Evolutionary conservation across 2,888 invertebrate species (phyloP).

Genomic region (Hypselothyrea guttata): DNA sequence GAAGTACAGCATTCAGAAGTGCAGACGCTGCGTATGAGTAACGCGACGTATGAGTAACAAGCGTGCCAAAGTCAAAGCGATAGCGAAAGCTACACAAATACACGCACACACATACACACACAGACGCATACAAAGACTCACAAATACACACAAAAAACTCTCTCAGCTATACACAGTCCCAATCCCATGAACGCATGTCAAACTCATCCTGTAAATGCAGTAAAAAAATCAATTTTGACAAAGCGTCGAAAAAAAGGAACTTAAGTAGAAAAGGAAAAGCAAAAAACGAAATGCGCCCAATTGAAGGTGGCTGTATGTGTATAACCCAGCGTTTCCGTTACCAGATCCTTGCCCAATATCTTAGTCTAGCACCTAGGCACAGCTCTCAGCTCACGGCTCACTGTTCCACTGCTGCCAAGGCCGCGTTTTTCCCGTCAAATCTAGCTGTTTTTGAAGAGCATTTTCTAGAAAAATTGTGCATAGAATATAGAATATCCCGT

Average conservation of each 20-base stretch:
- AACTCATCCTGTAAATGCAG: conserved; percentile 52
- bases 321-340: conserved; percentile 29
- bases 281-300: conserved; percentile 8
- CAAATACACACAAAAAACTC: neutral
- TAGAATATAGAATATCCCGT: too few species aligned
- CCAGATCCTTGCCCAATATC: neutral
- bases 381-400: too few species aligned
- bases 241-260: conserved; percentile 51
- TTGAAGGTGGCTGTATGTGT: neutral
- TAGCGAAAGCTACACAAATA: conserved; percentile 36
- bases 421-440: too few species aligned
- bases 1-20: conserved; percentile 42
- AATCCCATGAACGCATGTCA: conserved; percentile 42
- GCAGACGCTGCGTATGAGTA: conserved; percentile 70
- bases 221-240: conserved; percentile 69
- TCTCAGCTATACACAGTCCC: neutral
- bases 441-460: too few species aligned
- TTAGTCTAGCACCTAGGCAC: conserved; percentile 4
- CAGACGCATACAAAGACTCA: conserved; percentile 1
- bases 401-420: too few species aligned
- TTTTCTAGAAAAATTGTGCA: too few species aligned
- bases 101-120: conserved; percentile 1
- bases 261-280: neutral
- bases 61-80: conserved; percentile 51
- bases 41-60: conserved; percentile 17